Percentiles rank a stretch among this genome's conserved stretches.
These are phyloP conservation scores for Tenthredo amoena DNA, from an alignment of 2,888 invertebrate genomes.

Conservation along the genomic window DNA sequence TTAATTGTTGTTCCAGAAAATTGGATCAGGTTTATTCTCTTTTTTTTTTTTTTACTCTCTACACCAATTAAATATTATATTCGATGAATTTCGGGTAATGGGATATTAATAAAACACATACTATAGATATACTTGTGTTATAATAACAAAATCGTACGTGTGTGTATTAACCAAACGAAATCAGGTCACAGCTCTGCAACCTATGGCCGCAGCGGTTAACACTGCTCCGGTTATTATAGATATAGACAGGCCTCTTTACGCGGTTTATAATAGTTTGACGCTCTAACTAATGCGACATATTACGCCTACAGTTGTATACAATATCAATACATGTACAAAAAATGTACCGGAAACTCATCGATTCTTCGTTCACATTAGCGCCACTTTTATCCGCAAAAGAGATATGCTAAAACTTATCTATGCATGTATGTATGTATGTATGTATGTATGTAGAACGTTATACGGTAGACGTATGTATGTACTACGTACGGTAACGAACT, in stretches of 20 bases:
- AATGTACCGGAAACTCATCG: not conserved
- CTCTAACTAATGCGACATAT: not conserved
- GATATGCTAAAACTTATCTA: not conserved
- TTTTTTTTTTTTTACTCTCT: no score
- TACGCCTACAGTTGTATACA: not conserved
- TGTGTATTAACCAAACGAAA: slow-evolving; percentile 19
- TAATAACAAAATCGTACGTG: not conserved
- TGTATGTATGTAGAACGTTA: not conserved
- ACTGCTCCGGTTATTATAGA: not conserved
- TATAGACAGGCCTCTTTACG: not conserved
- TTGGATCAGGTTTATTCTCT: no score
- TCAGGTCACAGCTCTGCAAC: not conserved
- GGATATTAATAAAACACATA: not conserved
- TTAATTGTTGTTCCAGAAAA: no score
- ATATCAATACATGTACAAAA: not conserved
- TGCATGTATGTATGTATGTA: not conserved
- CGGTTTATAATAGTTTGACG: not conserved
- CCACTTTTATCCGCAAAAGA: not conserved
- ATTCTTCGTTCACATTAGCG: slow-evolving; percentile 1
- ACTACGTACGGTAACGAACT: not conserved
- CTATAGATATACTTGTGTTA: not conserved
- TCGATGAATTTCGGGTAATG: not conserved
- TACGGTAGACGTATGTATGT: not conserved
- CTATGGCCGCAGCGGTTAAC: slow-evolving; percentile 4
- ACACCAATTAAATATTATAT: no score